phyloP scores from a whole-genome alignment of 2,888 invertebrate species.

The Trachelus troglodyta region DNA sequence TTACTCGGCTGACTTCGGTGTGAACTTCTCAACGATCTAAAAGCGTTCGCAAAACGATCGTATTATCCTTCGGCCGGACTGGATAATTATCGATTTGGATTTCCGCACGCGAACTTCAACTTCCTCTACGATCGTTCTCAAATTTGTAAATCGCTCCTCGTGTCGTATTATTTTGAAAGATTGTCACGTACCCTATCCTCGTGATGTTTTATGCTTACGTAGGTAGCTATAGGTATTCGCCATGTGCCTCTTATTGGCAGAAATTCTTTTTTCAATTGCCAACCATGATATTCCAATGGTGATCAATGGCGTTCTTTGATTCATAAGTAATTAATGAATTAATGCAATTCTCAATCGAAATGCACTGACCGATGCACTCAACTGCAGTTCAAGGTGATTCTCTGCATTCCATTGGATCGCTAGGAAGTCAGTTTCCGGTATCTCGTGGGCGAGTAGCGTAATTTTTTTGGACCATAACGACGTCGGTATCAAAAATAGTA shows the following conservation, averaged over 20 bases:
- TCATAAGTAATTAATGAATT: background rate
- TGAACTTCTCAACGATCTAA: background rate
- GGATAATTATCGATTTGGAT: constrained; percentile 20
- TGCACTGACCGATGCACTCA: background rate
- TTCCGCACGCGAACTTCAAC: constrained; percentile 19
- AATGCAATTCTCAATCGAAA: background rate
- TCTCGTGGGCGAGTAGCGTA: background rate
- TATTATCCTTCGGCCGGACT: constrained; percentile 14
- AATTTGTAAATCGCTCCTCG: constrained; percentile 11
- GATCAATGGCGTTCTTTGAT: background rate
- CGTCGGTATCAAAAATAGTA: background rate
- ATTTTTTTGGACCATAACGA: background rate
- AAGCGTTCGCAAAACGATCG: constrained; percentile 19
- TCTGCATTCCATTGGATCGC: background rate
- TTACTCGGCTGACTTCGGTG: background rate
- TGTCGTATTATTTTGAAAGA: constrained; percentile 35
- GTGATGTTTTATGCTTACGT: background rate
- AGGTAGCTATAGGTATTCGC: background rate
- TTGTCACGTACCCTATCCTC: constrained; percentile 36
- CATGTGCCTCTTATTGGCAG: background rate
- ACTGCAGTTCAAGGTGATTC: background rate
- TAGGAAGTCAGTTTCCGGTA: background rate
- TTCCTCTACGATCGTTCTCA: constrained; percentile 20
- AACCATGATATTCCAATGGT: background rate
- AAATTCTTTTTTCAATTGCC: background rate